Evolutionary conservation across 2,888 invertebrate genomes (phyloP).

Genomic region (Choreutis nemorana): DNA sequence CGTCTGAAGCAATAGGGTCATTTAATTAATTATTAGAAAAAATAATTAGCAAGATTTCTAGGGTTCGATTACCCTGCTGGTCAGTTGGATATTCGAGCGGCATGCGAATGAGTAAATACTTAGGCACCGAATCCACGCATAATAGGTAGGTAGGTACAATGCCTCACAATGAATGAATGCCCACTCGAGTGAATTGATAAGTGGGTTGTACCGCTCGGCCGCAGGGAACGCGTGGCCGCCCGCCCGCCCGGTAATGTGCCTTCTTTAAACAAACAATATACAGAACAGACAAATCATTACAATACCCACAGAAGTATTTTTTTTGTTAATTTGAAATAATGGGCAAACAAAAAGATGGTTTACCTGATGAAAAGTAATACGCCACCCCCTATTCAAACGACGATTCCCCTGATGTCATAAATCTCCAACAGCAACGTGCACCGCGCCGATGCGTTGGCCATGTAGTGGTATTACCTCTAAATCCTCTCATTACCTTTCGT

Average conservation of each 20-base stretch:
- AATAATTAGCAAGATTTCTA: no score
- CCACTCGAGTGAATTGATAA: constrained; percentile 64
- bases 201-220: constrained; percentile 40
- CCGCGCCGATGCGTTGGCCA: neutral
- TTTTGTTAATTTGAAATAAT: no score
- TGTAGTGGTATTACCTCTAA: no score
- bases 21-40: no score
- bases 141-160: constrained; percentile 53
- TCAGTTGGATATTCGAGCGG: constrained; percentile 16
- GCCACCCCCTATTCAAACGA: neutral
- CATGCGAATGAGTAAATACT: constrained; percentile 50
- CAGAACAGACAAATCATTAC: neutral
- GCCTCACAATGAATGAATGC: constrained; percentile 58
- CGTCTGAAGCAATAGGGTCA: no score
- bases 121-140: constrained; percentile 48
- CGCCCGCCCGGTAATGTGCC: constrained; percentile 34
- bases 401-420: neutral
- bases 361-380: neutral
- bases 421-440: neutral
- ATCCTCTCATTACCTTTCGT: no score
- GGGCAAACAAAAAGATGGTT: no score
- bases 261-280: neutral
- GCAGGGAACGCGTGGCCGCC: constrained; percentile 27
- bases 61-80: constrained; percentile 13
- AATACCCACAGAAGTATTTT: neutral